These are phyloP conservation scores for Phalanger gymnotis DNA, from an alignment of 2,797 vertebrate species.

Conservation along the genomic window DNA sequence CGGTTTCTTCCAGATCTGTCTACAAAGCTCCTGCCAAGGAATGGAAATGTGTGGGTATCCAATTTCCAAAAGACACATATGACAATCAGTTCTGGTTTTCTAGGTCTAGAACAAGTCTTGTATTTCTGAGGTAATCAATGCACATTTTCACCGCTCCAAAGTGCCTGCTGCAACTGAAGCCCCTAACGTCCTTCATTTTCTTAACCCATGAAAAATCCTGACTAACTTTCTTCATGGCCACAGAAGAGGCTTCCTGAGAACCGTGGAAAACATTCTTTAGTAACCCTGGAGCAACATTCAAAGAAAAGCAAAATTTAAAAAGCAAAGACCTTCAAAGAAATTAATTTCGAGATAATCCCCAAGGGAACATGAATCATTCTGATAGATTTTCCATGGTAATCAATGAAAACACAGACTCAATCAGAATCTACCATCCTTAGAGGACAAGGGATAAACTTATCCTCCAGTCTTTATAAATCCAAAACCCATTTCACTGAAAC, in stretches of 20 bases:
- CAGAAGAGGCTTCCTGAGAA: not conserved
- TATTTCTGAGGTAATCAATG: not conserved
- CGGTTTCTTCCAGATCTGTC: not conserved
- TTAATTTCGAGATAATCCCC: slow-evolving; percentile 77
- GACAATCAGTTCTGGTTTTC: not conserved
- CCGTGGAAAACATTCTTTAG: not conserved
- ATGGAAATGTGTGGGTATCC: not conserved
- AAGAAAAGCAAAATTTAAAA: not conserved
- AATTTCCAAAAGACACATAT: not conserved
- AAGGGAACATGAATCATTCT: slow-evolving; percentile 78
- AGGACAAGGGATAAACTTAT: slow-evolving; percentile 64
- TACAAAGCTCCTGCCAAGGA: not conserved
- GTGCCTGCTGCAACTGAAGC: not conserved
- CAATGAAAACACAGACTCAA: slow-evolving; percentile 69
- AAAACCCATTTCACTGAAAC: slow-evolving; percentile 53
- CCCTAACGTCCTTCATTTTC: not conserved
- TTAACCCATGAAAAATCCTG: not conserved
- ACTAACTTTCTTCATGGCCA: not conserved
- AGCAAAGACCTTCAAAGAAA: slow-evolving; percentile 56
- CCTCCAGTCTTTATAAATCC: slow-evolving; percentile 64
- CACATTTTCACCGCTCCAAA: not conserved
- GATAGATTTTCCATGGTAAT: slow-evolving; percentile 75
- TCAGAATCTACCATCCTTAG: slow-evolving; percentile 66
- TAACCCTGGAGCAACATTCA: slow-evolving; percentile 54
- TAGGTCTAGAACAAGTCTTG: not conserved